Evolutionary conservation across 2,797 vertebrate genomes (phyloP), one percentile per base, ranked within the genome.

Genomic region (Sebastes alutus): DNA sequence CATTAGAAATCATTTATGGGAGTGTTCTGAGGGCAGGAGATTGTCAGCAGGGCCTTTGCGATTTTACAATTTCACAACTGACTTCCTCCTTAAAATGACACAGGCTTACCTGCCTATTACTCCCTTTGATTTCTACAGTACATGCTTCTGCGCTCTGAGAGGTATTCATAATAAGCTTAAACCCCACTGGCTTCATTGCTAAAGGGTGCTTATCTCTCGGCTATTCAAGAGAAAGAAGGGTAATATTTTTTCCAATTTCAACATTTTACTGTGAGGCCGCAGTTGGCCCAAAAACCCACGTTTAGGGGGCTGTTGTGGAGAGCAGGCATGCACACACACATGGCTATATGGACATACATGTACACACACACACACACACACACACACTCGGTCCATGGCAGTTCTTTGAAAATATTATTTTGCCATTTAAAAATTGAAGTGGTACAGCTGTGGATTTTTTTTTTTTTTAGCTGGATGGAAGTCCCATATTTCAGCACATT

Each of bases 141-240:
- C 94, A 91, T 91, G 90, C 91, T 91, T 96, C 94, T 94, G 93
- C 90, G 92, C 95, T 95, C 94, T 66, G 91, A 90, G 90, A 95
- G 94, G 92, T 94, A 94, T 95, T 96, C 92, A 95, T 96, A 96
- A 96, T 96, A 95, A 94, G 93, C 94, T 95, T 93, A 94, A 93
- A 93, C 90, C 94, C 87, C 84, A 88, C 86, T 87, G 91, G 92
- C 91, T 95, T 93, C 93, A 87, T 93, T 92, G 94, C 92, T 92
- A 94, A 95, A 95, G 93, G 93, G 91, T 93, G 94, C 95, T 96
- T 96, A 96, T 96, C 95, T 94, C 82, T 75, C 67, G 55, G 83
- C 94, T 93, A 94, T 96, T 96, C 93, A 95, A 87, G 82, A 89
- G 85, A 92, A 92, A 95, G 90, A 93, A 89, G 91, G 85, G 82